Evolutionary conservation across 2,113 vertebrate species (phyloP).

Genomic region (Chlorodrepanis virens): DNA sequence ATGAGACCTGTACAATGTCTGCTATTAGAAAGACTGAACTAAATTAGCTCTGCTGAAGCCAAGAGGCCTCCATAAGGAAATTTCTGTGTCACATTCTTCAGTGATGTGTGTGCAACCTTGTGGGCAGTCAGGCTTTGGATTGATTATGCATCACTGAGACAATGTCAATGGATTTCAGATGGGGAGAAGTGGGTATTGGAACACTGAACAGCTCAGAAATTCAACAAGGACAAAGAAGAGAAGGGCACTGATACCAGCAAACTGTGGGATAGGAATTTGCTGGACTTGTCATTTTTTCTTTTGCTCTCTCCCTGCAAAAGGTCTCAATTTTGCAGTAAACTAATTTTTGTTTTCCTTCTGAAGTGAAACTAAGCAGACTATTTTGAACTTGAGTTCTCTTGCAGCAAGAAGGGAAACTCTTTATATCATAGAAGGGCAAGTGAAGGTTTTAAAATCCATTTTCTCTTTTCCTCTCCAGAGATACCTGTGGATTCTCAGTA

Average conservation of each 20-base stretch:
- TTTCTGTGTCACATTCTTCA: not conserved
- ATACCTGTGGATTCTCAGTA: not conserved
- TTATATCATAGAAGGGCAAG: not conserved
- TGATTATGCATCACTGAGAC: not conserved
- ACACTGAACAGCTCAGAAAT: not conserved
- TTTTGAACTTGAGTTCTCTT: not conserved
- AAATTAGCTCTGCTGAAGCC: not conserved
- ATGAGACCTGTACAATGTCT: not conserved
- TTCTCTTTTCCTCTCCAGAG: not conserved
- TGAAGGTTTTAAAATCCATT: not conserved
- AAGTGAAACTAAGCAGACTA: not conserved
- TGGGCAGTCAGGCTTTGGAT: not conserved
- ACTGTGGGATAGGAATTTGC: conserved; percentile 31
- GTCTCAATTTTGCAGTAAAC: not conserved
- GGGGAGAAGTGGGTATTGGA: not conserved
- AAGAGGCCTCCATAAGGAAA: not conserved
- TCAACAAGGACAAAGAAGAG: not conserved
- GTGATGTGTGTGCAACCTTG: not conserved
- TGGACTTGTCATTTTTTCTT: not conserved
- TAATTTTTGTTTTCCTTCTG: not conserved
- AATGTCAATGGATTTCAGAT: not conserved
- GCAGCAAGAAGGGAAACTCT: not conserved
- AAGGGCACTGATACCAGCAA: not conserved
- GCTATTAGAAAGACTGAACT: not conserved
- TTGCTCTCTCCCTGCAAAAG: not conserved